Conservation (phyloP, 2,888 invertebrate genomes). For the Polymixis flavicincta region DNA sequence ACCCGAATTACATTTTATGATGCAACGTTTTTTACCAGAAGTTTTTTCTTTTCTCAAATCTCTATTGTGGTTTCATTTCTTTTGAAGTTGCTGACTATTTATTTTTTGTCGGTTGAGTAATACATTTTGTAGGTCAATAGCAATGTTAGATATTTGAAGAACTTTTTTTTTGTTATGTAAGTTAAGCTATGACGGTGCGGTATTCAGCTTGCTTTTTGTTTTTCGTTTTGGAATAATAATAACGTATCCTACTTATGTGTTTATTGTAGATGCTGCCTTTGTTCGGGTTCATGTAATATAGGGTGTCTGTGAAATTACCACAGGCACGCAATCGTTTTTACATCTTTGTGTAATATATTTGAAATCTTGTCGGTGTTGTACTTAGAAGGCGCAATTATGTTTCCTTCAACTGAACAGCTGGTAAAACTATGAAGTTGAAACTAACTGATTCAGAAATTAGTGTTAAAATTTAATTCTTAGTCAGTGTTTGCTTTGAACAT, state of each 20-base stretch:
- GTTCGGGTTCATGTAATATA: background rate
- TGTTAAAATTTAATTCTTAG: background rate
- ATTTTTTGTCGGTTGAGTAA: constrained; percentile 68
- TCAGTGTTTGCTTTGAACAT: background rate
- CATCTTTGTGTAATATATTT: background rate
- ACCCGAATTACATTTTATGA: constrained; percentile 68
- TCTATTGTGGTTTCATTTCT: constrained; percentile 58
- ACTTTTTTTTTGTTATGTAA: constrained; percentile 44
- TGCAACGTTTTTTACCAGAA: constrained; percentile 66
- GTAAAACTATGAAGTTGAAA: background rate
- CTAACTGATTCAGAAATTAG: background rate
- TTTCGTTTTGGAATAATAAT: background rate
- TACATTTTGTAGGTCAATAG: constrained; percentile 74
- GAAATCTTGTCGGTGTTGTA: too few relatives aligned
- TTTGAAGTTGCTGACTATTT: constrained; percentile 56
- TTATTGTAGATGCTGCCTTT: too few relatives aligned
- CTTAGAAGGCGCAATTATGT: background rate
- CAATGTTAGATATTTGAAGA: constrained; percentile 56
- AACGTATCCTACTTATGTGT: background rate
- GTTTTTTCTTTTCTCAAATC: constrained; percentile 44
- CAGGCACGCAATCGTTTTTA: background rate
- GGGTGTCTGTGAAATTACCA: background rate
- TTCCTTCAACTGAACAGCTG: background rate
- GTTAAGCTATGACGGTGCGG: constrained; percentile 8
- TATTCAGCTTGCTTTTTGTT: background rate